Evolutionary conservation across 2,113 vertebrate genomes (phyloP), one percentile per base, ranked within the genome.

Genomic region (Syrmaticus mikado): DNA sequence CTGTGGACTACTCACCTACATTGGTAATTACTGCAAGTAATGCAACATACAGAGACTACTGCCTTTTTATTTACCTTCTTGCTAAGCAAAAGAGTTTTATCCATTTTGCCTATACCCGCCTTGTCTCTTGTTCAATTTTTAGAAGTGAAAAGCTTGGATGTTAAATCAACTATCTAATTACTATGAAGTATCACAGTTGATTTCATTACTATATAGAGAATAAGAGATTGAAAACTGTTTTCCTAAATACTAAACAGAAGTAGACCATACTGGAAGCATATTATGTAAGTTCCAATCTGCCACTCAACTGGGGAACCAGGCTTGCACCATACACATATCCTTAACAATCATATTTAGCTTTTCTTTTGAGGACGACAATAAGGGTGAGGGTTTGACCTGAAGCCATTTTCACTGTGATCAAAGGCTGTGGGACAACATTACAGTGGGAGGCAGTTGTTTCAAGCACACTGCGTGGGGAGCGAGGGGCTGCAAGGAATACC

Each of bases 401-500:
- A 90, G 65, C 65, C 53, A 57, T 90, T 90, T 93, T 67, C 57
- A 87, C 82, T 86, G 67, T 86, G 86, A 96, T 66, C 16, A 65
- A 90, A 90, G 66, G 53, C 82, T 73, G 24, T 21, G 13, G 43
- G 82, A 79, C 71, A 85, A 84, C 82, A 71, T 76, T 87, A 34
- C 46, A 88, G 70, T 43, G 38, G 16, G 66, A 86, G 70, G 45
- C 34, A 48, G 65, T 0, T 2, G 74, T 58, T 83, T 81, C 57
- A 87, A 60, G 71, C 45, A 52, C 66, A 70, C 10, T 13, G 34
- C 1, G 0, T 19, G 57, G 12, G 70, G 61, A 53, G 32, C 15
- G 13, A 53, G 14, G 11, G 38, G 53, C 62, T 58, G 60, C 8
- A 2, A 11, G 65, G 41, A 34, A 58, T 28, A 70, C 50, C 87